These are phyloP conservation scores for Chymomyza amoena DNA, from an alignment of 2,888 invertebrate genomes.

Conservation along the genomic window DNA sequence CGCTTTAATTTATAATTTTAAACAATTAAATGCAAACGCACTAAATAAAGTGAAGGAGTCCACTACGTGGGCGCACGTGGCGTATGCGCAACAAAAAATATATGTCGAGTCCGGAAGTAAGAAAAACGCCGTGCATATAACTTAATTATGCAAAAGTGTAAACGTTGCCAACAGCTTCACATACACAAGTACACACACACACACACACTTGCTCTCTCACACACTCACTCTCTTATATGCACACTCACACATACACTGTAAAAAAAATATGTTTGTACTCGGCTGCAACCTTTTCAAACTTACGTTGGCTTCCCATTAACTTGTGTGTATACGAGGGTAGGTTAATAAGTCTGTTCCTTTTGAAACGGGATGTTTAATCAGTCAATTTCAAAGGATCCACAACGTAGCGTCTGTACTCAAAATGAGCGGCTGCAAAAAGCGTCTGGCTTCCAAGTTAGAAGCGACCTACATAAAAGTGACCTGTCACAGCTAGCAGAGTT, in stretches of 20 bases:
- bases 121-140: slow-evolving; percentile 36
- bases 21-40: slow-evolving; percentile 54
- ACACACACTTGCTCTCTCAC: too few species aligned
- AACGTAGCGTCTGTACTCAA: too few species aligned
- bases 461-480: too few species aligned
- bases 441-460: too few species aligned
- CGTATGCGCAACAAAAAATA: slow-evolving; percentile 46
- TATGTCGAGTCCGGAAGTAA: not conserved
- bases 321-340: too few species aligned
- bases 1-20: slow-evolving; percentile 56
- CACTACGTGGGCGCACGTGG: slow-evolving; percentile 35
- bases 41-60: slow-evolving; percentile 2
- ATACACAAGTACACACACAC: not conserved
- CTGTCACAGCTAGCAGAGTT: too few species aligned
- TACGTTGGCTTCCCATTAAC: not conserved
- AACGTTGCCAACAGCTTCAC: slow-evolving; percentile 47
- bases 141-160: slow-evolving; percentile 71
- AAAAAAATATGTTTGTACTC: not conserved
- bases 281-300: not conserved
- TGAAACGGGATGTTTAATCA: too few species aligned
- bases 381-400: too few species aligned
- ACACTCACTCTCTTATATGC: not conserved
- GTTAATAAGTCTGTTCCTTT: too few species aligned
- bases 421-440: too few species aligned
- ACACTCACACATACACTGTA: not conserved